Evolutionary conservation across 2,797 vertebrate genomes (phyloP).

Genomic region (Gephyroberyx darwinii): DNA sequence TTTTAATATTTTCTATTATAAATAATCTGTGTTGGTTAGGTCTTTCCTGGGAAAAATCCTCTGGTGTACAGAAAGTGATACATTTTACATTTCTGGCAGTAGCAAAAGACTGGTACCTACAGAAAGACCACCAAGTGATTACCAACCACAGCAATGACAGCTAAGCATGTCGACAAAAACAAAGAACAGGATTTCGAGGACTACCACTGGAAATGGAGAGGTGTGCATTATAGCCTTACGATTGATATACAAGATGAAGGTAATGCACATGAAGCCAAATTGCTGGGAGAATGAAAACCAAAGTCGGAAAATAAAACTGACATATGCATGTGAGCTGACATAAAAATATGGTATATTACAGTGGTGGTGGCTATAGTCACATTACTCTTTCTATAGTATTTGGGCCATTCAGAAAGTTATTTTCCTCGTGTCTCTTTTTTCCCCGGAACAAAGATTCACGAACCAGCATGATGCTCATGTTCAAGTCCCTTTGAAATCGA

Average conservation of each 20-base stretch:
- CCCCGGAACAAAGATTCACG: slow-evolving; percentile 50
- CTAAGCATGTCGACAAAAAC: too few species aligned
- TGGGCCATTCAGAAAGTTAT: slow-evolving; percentile 26
- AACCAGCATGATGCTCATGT: slow-evolving; percentile 22
- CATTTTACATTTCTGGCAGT: too few species aligned
- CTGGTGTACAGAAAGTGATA: too few species aligned
- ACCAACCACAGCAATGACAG: too few species aligned
- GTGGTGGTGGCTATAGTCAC: not conserved
- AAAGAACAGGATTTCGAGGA: too few species aligned
- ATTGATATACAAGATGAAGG: too few species aligned
- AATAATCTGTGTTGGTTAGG: too few species aligned
- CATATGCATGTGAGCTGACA: not conserved
- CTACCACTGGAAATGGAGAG: too few species aligned
- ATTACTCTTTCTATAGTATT: not conserved
- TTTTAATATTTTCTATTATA: too few species aligned
- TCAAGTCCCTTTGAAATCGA: slow-evolving; percentile 46
- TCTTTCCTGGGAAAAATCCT: too few species aligned
- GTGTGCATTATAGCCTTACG: not conserved
- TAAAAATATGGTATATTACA: not conserved
- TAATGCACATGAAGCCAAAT: not conserved
- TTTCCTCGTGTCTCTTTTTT: slow-evolving; percentile 18
- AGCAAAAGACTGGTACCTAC: not conserved
- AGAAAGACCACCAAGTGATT: not conserved
- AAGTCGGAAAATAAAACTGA: not conserved
- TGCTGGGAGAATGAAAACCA: not conserved